Conservation (phyloP, 2,797 vertebrate genomes). For the Poeciliopsis presidionis region DNA sequence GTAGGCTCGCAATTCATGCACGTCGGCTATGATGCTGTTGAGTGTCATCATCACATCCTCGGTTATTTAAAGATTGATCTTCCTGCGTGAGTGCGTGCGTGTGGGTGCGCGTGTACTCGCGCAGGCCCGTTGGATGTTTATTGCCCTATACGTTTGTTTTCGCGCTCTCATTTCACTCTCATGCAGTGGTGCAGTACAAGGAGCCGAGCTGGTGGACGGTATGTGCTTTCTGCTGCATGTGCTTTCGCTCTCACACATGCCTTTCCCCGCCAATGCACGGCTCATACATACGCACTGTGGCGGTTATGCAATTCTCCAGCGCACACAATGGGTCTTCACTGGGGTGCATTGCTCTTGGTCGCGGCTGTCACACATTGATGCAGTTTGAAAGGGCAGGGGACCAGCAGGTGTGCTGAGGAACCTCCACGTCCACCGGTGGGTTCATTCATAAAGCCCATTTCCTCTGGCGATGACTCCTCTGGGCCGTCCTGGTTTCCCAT, state of each 20-base stretch:
- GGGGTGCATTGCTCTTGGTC: constrained; percentile 34
- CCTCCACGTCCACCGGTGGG: constrained; percentile 42
- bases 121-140: constrained; percentile 71
- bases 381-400: constrained; percentile 33
- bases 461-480: constrained; percentile 62
- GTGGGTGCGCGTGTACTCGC: constrained; percentile 40
- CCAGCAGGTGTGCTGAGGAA: constrained; percentile 47
- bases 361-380: constrained; percentile 16
- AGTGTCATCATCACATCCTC: constrained; percentile 80
- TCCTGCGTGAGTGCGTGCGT: constrained; percentile 53
- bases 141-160: constrained; percentile 55
- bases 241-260: constrained; percentile 38
- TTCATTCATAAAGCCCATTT: constrained; percentile 79
- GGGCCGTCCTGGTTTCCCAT: constrained; percentile 58
- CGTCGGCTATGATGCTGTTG: constrained; percentile 77
- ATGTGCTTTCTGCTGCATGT: constrained; percentile 70
- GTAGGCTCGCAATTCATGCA: constrained; percentile 72
- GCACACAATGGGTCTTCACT: constrained; percentile 43
- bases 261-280: constrained; percentile 10
- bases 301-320: constrained; percentile 77
- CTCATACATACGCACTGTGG: constrained; percentile 33
- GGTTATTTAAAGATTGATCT: constrained; percentile 82
- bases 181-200: constrained; percentile 69
- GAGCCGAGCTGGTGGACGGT: constrained; percentile 51
- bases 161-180: constrained; percentile 58